Evolutionary conservation across 2,797 vertebrate genomes (phyloP), one percentile per base, ranked within the genome.

Genomic region (Crenuchus spilurus): DNA sequence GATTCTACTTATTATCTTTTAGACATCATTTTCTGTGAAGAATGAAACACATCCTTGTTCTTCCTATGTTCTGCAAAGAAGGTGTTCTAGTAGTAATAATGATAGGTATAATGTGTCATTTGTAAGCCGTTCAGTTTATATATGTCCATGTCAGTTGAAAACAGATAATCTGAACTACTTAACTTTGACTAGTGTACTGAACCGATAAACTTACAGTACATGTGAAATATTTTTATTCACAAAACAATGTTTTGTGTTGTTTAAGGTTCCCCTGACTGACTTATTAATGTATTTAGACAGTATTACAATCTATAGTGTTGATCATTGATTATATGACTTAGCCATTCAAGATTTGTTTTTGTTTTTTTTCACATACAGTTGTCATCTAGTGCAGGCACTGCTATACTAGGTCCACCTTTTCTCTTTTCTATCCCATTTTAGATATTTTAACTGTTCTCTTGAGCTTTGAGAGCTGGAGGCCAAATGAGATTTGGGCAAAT

Each of bases 401-500:
- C 31, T 42, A 31, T 76, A 71, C 42, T 60, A 26, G 11, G 46
- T 58, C 64, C 31, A 35, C 61, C n/a, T 58, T 72, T 71, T 72
- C 75, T 76, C 33, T 9, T 31, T 26, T 37, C 51, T 26, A 60
- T 71, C 75, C 68, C 65, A 71, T 71, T 76, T 70, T 71, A 58
- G 33, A 65, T 71, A 64, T 70, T 60, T 61, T 61, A 54, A 77
- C 61, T 61, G 62, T 35, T 44, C 62, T 61, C 54, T 72, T 72
- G 37, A 72, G 69, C 75, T 72, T 77, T 77, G 52, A 72, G 54
- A 65, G 64, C 68, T 76, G 61, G 68, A 65, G 75, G 70, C 70
- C 30, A 73, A 72, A 73, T 67, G 54, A 73, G 39, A 77, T 77
- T 77, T 52, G 49, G 14, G 28, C 24, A 52, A 52, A 28, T 14